Evolutionary conservation across 2,113 vertebrate species (phyloP).

Genomic region (Labrus mixtus): DNA sequence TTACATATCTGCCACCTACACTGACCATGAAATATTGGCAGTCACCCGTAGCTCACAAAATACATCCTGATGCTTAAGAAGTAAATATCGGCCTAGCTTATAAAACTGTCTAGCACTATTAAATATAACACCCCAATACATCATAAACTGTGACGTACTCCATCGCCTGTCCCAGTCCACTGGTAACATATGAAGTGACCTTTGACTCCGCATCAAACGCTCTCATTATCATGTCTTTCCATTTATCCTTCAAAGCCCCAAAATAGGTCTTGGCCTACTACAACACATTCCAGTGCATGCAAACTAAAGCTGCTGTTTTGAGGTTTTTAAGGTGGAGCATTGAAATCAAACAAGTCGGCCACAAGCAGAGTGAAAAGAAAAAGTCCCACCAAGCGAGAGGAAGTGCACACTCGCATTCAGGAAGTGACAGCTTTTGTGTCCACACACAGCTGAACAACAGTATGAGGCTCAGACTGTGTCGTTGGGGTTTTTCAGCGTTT

Average conservation of each 20-base stretch:
- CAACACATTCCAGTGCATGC: neutral
- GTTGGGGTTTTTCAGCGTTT: neutral
- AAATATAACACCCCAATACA: neutral
- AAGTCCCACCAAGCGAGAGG: slow-evolving; percentile 59
- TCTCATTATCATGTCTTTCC: slow-evolving; percentile 1
- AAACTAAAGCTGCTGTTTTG: slow-evolving; percentile 21
- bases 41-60: too few species aligned
- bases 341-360: slow-evolving; percentile 43
- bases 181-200: neutral
- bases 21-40: too few species aligned
- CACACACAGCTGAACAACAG: slow-evolving; percentile 36
- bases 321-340: slow-evolving; percentile 32
- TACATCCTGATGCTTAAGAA: neutral
- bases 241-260: too few species aligned
- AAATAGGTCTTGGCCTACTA: neutral
- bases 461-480: neutral
- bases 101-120: neutral
- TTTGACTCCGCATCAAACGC: slow-evolving; percentile 29
- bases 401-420: slow-evolving; percentile 78
- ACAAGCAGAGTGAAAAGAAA: slow-evolving; percentile 33
- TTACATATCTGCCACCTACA: neutral
- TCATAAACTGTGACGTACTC: neutral
- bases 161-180: slow-evolving; percentile 4
- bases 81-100: too few species aligned
- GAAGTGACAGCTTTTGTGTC: slow-evolving; percentile 73